Conservation (phyloP, 2,113 vertebrate genomes). For the Cyanocitta stelleri region DNA sequence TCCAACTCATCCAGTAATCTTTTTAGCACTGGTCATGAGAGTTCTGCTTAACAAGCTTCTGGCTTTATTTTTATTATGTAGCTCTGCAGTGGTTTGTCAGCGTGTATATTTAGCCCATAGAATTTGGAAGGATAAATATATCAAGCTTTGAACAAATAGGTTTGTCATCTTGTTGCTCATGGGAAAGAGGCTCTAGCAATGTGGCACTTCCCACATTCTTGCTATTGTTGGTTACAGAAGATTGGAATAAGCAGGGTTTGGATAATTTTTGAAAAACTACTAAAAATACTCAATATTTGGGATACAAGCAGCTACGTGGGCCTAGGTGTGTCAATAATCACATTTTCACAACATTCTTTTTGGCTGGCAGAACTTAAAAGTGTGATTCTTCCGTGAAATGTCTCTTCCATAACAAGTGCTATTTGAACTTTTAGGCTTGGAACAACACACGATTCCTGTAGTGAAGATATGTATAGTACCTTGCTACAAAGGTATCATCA, state of each 20-base stretch:
- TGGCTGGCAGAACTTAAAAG: neutral
- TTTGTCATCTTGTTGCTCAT: neutral
- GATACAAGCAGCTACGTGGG: neutral
- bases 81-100: neutral
- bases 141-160: neutral
- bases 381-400: neutral
- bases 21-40: neutral
- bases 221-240: neutral
- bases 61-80: neutral
- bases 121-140: neutral
- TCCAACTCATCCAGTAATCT: neutral
- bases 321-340: neutral
- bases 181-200: neutral
- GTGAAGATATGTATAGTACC: slow-evolving; percentile 87
- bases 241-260: neutral
- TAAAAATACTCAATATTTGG: neutral
- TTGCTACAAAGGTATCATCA: slow-evolving; percentile 88
- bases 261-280: neutral
- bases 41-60: neutral
- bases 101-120: neutral
- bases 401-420: neutral
- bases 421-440: slow-evolving; percentile 77
- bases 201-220: slow-evolving; percentile 18
- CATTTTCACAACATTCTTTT: neutral
- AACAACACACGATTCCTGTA: slow-evolving; percentile 86